Percentiles rank a stretch among this genome's conserved stretches.
These are phyloP conservation scores for Baronia brevicornis DNA, from an alignment of 2,888 invertebrate species.

Conservation along the genomic window DNA sequence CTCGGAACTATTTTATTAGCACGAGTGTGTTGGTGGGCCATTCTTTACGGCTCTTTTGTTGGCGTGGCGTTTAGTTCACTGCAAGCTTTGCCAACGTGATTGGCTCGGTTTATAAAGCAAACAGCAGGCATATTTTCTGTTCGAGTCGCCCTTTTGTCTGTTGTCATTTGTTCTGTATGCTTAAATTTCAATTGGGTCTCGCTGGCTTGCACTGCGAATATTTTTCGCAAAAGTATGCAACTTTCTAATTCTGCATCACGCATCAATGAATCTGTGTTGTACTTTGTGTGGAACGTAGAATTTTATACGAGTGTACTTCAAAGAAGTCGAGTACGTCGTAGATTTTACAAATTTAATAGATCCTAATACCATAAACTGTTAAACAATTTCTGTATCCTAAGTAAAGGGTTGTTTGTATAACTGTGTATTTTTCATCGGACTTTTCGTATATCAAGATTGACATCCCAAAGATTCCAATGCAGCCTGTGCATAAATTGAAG, in stretches of 20 bases:
- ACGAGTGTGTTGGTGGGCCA: slow-evolving; percentile 65
- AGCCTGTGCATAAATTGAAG: slow-evolving; percentile 64
- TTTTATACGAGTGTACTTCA: too few species aligned
- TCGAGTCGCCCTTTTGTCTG: slow-evolving; percentile 38
- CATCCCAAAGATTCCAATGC: slow-evolving; percentile 55
- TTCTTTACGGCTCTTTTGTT: slow-evolving; percentile 73
- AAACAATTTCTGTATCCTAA: too few species aligned
- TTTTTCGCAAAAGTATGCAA: slow-evolving; percentile 8
- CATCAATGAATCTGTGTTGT: too few species aligned
- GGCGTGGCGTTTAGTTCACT: slow-evolving; percentile 61
- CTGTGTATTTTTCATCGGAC: slow-evolving; percentile 47
- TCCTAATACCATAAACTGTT: too few species aligned
- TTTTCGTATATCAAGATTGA: slow-evolving; percentile 52
- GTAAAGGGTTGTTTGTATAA: too few species aligned
- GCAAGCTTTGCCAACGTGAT: slow-evolving; percentile 48
- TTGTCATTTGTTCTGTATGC: slow-evolving; percentile 28
- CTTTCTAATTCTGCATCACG: too few species aligned
- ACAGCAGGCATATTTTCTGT: slow-evolving; percentile 51
- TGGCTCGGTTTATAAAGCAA: slow-evolving; percentile 61
- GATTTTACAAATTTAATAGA: too few species aligned
- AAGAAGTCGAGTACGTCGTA: too few species aligned
- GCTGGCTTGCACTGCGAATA: slow-evolving; percentile 9
- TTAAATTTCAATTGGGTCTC: slow-evolving; percentile 29
- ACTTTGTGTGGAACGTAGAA: too few species aligned
- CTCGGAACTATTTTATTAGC: slow-evolving; percentile 72